Evolutionary conservation across 2,888 invertebrate genomes (phyloP).

Genomic region (Meandrusa payeni): DNA sequence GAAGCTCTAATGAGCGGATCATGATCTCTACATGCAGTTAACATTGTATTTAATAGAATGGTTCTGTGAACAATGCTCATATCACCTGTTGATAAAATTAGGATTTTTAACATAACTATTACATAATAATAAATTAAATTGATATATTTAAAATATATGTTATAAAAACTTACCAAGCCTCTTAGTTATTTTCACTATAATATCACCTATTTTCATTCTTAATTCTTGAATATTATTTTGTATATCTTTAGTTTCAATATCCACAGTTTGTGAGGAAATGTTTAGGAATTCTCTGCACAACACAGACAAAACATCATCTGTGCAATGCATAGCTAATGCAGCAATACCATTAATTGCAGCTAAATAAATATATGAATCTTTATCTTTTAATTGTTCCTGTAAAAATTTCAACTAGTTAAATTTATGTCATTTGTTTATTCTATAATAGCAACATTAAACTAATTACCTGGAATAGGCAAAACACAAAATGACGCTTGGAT

Average conservation of each 20-base stretch:
- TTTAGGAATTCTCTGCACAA: conserved; percentile 85
- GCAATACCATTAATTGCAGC: conserved; percentile 88
- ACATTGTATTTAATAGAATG: conserved; percentile 85
- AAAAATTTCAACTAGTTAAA: too few species aligned
- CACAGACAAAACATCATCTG: conserved; percentile 84
- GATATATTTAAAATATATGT: background rate
- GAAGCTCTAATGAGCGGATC: conserved; percentile 89
- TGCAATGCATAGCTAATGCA: conserved; percentile 83
- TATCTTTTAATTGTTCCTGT: conserved; percentile 87
- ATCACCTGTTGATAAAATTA: conserved; percentile 82
- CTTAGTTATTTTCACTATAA: conserved; percentile 86
- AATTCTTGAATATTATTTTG: conserved; percentile 77
- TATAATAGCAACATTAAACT: conserved; percentile 23
- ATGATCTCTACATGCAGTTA: conserved; percentile 84
- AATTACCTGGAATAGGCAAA: conserved; percentile 86
- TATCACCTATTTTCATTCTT: conserved; percentile 90
- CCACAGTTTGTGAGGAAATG: conserved; percentile 39
- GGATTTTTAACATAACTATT: background rate
- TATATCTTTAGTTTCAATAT: conserved; percentile 44
- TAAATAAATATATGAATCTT: conserved; percentile 91
- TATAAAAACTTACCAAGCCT: conserved; percentile 85
- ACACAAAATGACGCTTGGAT: conserved; percentile 83
- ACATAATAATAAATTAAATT: background rate
- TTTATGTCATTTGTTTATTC: conserved; percentile 1
- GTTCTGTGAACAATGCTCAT: conserved; percentile 85